Evolutionary conservation across 2,113 vertebrate genomes (phyloP), one percentile per base, ranked within the genome.

Genomic region (Nycticorax nycticorax): DNA sequence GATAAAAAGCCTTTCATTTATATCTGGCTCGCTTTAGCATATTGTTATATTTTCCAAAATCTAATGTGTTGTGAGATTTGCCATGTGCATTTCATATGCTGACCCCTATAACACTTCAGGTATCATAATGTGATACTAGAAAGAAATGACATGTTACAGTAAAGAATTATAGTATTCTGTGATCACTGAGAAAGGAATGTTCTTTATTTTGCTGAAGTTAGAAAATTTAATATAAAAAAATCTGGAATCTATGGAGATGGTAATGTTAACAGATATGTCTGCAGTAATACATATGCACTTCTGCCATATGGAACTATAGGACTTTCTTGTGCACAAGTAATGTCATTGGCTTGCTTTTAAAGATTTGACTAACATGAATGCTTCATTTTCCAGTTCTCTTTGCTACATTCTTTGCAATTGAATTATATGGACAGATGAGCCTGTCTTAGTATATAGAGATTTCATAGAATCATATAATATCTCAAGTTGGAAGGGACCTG

Each of bases 61-160:
- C 19, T 60, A 15, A 14, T 1, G 0, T 22, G n/a, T 15, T 64
- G 15, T 67, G 77, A 92, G 75, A 15, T 88, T 92, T 86, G 26
- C 33, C 13, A 1, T 3, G 24, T 56, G 41, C 8, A 4, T 57
- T 77, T 60, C 32, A 21, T 69, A 1, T 3, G 0, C 13, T 80
- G 71, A 66, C 56, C 32, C 37, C 39, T 35, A 3, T 35, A 8
- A 12, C 2, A 4, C 53, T 62, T 64, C 41, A 82, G 75, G 39
- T 52, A 53, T 64, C 57, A 28, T 2, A 41, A n/a, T 27, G 50
- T 14, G 56, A 8, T 23, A 52, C 15, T 26, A 48, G 73, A 82
- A 63, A 89, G 53, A 81, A 94, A 85, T 41, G 4, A n/a, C 23
- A 57, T 12, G 2, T 45, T 47, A 20, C 17, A 64, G 35, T 62